These are phyloP conservation scores for Hemibagrus guttatus DNA, from an alignment of 2,797 vertebrate species.

Conservation along the genomic window DNA sequence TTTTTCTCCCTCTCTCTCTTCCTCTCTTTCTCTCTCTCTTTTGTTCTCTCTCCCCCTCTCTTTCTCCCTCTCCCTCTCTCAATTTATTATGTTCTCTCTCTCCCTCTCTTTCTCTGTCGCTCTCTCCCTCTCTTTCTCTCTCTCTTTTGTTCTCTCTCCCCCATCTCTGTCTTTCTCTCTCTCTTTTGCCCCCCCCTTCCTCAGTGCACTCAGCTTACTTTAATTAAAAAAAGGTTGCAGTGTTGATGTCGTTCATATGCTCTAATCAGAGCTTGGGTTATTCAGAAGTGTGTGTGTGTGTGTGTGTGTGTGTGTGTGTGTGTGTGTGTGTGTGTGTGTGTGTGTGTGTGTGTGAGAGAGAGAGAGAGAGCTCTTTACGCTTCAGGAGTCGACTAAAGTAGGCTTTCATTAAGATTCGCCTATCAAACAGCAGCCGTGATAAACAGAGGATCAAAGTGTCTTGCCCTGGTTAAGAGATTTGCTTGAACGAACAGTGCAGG, in stretches of 20 bases:
- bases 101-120: no score
- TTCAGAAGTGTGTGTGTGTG: background rate
- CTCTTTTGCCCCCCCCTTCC: no score
- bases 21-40: no score
- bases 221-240: background rate
- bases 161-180: no score
- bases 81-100: no score
- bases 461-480: conserved; percentile 43
- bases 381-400: conserved; percentile 29
- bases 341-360: background rate
- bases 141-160: no score
- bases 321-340: conserved; percentile 9
- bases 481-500: conserved; percentile 32
- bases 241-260: background rate
- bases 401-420: conserved; percentile 19
- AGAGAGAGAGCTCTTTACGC: background rate
- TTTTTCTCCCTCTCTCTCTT: no score
- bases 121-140: no score
- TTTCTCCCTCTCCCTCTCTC: no score
- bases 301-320: background rate
- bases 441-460: conserved; percentile 55
- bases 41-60: no score
- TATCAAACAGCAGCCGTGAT: conserved; percentile 40
- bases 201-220: background rate
- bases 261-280: conserved; percentile 2